These are phyloP conservation scores for Ctenomys sociabilis DNA, from an alignment of 2,113 vertebrate species.

Conservation along the genomic window DNA sequence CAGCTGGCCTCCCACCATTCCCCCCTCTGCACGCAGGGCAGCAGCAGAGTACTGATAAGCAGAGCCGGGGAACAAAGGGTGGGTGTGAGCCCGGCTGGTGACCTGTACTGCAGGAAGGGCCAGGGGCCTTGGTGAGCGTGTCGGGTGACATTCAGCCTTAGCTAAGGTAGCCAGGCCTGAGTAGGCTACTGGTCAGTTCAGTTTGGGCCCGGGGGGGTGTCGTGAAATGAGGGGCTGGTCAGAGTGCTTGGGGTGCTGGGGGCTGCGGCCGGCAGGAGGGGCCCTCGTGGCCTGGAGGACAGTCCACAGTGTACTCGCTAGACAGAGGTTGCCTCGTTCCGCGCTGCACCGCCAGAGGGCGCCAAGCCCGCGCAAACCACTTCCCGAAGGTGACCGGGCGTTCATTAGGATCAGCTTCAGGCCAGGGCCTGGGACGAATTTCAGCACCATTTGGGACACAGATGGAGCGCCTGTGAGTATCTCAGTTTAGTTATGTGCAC, in stretches of 20 bases:
- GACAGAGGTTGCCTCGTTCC: neutral
- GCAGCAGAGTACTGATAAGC: accelerated
- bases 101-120: neutral
- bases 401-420: neutral
- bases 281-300: too few species aligned
- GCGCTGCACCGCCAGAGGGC: constrained; percentile 66
- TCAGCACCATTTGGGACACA: neutral
- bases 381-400: neutral
- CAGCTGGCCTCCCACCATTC: neutral
- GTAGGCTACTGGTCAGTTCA: neutral
- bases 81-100: neutral
- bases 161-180: neutral
- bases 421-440: accelerated
- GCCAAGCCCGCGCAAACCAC: constrained; percentile 28
- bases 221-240: too few species aligned
- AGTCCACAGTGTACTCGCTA: accelerated
- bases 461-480: neutral
- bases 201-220: neutral
- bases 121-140: neutral
- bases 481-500: neutral
- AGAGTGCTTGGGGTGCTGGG: neutral
- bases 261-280: too few species aligned
- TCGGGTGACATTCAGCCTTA: neutral
- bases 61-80: neutral
- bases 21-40: neutral